Percentiles rank a stretch among this genome's conserved stretches.
phyloP scores from a whole-genome alignment of 2,797 vertebrate species.

The Phrynocephalus vlangalii region DNA sequence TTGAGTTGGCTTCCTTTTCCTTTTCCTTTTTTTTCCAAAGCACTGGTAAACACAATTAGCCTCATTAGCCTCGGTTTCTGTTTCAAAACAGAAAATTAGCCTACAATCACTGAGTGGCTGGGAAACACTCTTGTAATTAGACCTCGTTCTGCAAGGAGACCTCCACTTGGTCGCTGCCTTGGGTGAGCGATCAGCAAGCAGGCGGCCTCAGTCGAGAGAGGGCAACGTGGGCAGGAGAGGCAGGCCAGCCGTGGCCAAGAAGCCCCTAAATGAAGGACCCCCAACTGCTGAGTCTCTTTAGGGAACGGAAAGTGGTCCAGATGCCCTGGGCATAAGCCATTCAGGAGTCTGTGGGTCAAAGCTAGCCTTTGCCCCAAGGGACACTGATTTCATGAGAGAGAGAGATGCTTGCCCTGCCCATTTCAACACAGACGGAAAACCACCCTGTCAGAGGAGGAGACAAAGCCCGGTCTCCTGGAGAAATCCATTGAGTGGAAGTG shows the following conservation, averaged over 20 bases:
- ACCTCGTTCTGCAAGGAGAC: slow-evolving; percentile 76
- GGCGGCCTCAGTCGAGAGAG: slow-evolving; percentile 55
- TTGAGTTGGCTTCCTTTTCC: slow-evolving; percentile 74
- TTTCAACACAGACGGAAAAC: too few relatives aligned
- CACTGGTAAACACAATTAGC: slow-evolving; percentile 84
- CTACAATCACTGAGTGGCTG: slow-evolving; percentile 79
- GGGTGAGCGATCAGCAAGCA: slow-evolving; percentile 70
- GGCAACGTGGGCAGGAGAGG: slow-evolving; percentile 63
- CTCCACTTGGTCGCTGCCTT: slow-evolving; percentile 71
- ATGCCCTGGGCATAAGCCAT: not conserved
- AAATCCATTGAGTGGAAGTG: too few relatives aligned
- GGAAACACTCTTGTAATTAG: slow-evolving; percentile 80
- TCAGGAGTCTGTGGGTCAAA: too few relatives aligned
- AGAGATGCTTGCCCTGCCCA: too few relatives aligned
- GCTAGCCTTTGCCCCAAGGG: too few relatives aligned
- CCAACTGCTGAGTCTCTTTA: not conserved
- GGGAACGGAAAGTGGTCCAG: too few relatives aligned
- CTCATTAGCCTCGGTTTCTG: slow-evolving; percentile 84
- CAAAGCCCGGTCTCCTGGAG: too few relatives aligned
- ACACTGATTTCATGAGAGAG: too few relatives aligned
- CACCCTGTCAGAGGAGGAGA: too few relatives aligned
- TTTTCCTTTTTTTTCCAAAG: slow-evolving; percentile 70
- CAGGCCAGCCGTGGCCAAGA: not conserved
- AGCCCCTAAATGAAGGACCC: not conserved
- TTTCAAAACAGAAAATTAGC: slow-evolving; percentile 83